Evolutionary conservation across 2,113 vertebrate species (phyloP), one percentile per base, ranked within the genome.

Genomic region (Polypterus senegalus): DNA sequence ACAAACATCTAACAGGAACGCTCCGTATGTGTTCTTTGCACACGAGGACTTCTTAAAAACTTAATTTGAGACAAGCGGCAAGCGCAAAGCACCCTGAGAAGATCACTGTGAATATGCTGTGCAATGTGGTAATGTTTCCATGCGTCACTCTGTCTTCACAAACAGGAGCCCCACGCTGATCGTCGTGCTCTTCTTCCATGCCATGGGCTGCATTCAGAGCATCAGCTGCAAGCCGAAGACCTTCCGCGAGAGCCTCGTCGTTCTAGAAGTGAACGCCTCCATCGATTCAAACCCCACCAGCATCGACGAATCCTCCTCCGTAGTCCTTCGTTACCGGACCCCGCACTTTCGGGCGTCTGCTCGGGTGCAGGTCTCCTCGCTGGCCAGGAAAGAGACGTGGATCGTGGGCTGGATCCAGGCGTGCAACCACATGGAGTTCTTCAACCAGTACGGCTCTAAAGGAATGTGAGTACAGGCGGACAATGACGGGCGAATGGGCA

Each of bases 131-230:
- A 27, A 27, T 73, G 77, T 84, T 79, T 89, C 86, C 81, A 91
- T 93, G 89, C 89, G 81, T 86, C 77, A 76, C 69, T 72, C 75
- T 62, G 72, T 80, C 72, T 79, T 85, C 84, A 86, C 87, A 73
- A 87, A 76, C 80, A 83, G 88, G 88, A 80, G 87, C 73, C 84
- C 86, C 69, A 80, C 79, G 73, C 82, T 85, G 81, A 87, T 84
- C 77, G 79, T 74, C 70, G 83, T 71, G 70, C 76, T 87, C 60
- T 77, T 90, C 67, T 84, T 86, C 89, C 83, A 11, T 43, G 81
- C 90, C 73, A 98, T 98, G 96, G 96, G 94, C 87, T 98, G 96
- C 72, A 93, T 97, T 79, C 94, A 97, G 83, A 98, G 96, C 69
- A 89, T 98, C 74, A 90, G 88, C 74, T 95, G 88, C 87, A 98